Evolutionary conservation across 2,888 invertebrate genomes (phyloP), one percentile per base, ranked within the genome.

Genomic region (Carcina quercana): DNA sequence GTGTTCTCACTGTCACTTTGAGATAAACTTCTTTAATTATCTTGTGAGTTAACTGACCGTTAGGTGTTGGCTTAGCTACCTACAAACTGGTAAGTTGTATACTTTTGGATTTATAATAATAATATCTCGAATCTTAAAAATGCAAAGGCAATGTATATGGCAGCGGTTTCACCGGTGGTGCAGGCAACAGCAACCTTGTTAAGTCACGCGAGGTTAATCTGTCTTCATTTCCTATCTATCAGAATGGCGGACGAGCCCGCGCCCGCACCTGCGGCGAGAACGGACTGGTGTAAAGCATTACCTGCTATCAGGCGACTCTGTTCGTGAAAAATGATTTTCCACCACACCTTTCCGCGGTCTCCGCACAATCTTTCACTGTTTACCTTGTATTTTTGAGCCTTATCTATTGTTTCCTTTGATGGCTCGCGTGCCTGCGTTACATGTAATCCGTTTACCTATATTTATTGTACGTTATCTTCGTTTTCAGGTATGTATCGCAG

Each of bases 221-320:
- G 72, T 83, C 83, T 82, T 83, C 79, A 82, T 83, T 83, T 79
- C 78, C 79, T 80, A 78, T 82, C 83, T 80, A 80, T 82, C 78
- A 74, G 68, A 73, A 69, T 56, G 13, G 37, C 39, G 42, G 42
- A 41, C 42, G 40, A 42, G 44, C 35, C 41, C 40, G 44, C 31
- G 32, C 19, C 22, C 42, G 40, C 40, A 42, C 35, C 41, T 38
- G 44, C 31, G 32, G 24, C 22, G 32, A 34, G 41, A 35, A 36
- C 37, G 38, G 22, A 32, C 32, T 52, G 47, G 54, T 55, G 55
- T 68, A 69, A 75, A 69, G 69, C 76, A 82, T 79, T 79, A 76
- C 68, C 61, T 48, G 58, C 64, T 74, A 82, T 76, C 79, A 67
- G 68, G 62, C 69, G 68, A 72, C 69, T 70, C 49, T 63, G 60